A percentile compares a stretch with the other conserved stretches of the same genome.
These are phyloP conservation scores for Gymnoscopelus braueri DNA, from an alignment of 2,797 vertebrate genomes.

Conservation along the genomic window DNA sequence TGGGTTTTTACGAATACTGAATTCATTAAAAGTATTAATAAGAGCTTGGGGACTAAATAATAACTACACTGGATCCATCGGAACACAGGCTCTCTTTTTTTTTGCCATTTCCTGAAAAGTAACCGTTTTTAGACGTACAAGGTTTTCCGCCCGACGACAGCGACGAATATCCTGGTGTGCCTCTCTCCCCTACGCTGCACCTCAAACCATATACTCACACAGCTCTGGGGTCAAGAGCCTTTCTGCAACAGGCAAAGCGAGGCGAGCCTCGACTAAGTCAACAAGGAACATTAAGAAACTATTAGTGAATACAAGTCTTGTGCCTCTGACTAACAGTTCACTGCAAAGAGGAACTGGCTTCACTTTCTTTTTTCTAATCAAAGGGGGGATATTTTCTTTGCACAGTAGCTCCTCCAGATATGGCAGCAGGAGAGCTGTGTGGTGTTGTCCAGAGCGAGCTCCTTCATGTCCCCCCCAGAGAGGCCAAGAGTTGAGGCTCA, in stretches of 20 bases:
- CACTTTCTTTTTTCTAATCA: slow-evolving; percentile 67
- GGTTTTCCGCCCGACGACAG: background rate
- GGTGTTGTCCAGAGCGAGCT: slow-evolving; percentile 35
- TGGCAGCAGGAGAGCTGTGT: slow-evolving; percentile 39
- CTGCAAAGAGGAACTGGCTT: slow-evolving; percentile 67
- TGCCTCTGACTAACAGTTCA: slow-evolving; percentile 57
- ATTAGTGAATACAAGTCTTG: slow-evolving; percentile 85
- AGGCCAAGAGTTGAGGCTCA: slow-evolving; percentile 52
- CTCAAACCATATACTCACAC: slow-evolving; percentile 79
- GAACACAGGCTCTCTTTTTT: background rate
- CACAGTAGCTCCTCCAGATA: slow-evolving; percentile 56
- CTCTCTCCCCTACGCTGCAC: slow-evolving; percentile 66
- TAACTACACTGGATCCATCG: too few species aligned
- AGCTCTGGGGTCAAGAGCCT: slow-evolving; percentile 77
- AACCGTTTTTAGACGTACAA: too few species aligned
- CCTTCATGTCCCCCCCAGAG: slow-evolving; percentile 32
- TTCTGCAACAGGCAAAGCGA: slow-evolving; percentile 65
- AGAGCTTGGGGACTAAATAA: too few species aligned
- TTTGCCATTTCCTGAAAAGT: background rate
- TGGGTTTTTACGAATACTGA: too few species aligned
- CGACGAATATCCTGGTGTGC: slow-evolving; percentile 45
- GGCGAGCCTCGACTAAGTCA: slow-evolving; percentile 71
- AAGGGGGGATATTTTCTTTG: slow-evolving; percentile 69
- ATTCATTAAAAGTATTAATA: too few species aligned
- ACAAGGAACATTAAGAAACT: slow-evolving; percentile 81